Base-by-base conservation (phyloP, 2,113 vertebrate species). In the Antennarius striatus region DNA sequence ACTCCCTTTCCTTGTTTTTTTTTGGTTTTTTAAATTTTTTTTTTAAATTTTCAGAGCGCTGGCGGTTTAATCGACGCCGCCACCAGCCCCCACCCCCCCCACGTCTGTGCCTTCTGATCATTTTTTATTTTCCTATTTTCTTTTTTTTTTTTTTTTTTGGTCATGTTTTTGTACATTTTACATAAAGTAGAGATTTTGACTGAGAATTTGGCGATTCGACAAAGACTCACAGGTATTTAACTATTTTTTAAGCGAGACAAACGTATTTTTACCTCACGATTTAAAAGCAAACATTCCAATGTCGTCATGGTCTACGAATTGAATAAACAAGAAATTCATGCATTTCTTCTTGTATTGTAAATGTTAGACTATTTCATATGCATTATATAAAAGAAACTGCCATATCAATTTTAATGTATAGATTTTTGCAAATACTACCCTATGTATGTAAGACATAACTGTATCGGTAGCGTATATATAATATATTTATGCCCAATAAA, bases 401-500 rank as follows among this genome's bases (percentile, higher is more conserved):
- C 95, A 95, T 98, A 98, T 98, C 96, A 92, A 95, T 95, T 97
- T 96, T 97, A 99, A 96, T 99, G 98, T 99, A 99, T 99, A 99
- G 96, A 96, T 97, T 98, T 91, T 98, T 98, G 95, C 95, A 97
- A 97, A 98, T 97, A 97, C 93, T 96, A 98, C 95, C 94, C 96
- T 96, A 94, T 96, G 95, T 96, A 99, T 96, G 97, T 99, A 98
- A 98, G 95, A 97, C 96, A 93, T 97, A 98, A 97, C 95, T 95
- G 95, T 99, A 99, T 96, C 96, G 95, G 96, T 99, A 99, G 98
- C 96, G 95, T 98, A 98, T 96, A 98, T 99, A 97, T 99, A 98
- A 99, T 99, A 99, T 99, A 99, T 99, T 99, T 99, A 99, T 97
- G 97, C 98, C 93, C 98, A 99, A 99, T 99, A 99, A 98, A 99